Evolutionary conservation across 2,888 invertebrate species (phyloP).

Genomic region (Amaurobius ferox): DNA sequence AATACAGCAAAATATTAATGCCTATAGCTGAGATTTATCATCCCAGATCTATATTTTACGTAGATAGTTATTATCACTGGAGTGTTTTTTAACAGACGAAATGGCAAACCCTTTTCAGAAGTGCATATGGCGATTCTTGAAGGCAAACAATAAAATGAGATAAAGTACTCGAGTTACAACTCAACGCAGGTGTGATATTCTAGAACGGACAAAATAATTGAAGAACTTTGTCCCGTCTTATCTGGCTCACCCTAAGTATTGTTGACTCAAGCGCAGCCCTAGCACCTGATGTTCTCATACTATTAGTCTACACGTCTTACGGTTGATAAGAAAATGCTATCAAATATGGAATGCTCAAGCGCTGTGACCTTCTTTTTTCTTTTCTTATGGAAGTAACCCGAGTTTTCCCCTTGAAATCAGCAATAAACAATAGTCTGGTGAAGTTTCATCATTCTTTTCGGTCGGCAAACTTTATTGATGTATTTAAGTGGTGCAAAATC

Average conservation of each 20-base stretch:
- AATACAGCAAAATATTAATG: background rate
- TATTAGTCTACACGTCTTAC: constrained; percentile 31
- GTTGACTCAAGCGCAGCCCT: constrained; percentile 50
- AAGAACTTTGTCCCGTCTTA: constrained; percentile 38
- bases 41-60: background rate
- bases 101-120: constrained; percentile 15
- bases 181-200: constrained; percentile 42
- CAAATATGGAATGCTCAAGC: background rate
- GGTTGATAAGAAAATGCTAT: constrained; percentile 34
- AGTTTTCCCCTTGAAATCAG: background rate
- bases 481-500: too few relatives aligned
- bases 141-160: constrained; percentile 38
- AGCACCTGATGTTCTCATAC: constrained; percentile 66
- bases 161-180: constrained; percentile 51
- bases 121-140: constrained; percentile 56
- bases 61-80: constrained; percentile 4
- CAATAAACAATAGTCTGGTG: background rate
- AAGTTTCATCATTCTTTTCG: too few relatives aligned
- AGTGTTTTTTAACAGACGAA: background rate
- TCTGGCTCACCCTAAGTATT: constrained; percentile 36
- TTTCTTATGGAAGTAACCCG: background rate
- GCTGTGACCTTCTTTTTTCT: background rate
- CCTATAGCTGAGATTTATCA: background rate
- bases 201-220: constrained; percentile 34
- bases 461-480: too few relatives aligned